These are phyloP conservation scores for Metaphire vulgaris DNA, from an alignment of 1,140 invertebrate genomes.

Conservation along the genomic window DNA sequence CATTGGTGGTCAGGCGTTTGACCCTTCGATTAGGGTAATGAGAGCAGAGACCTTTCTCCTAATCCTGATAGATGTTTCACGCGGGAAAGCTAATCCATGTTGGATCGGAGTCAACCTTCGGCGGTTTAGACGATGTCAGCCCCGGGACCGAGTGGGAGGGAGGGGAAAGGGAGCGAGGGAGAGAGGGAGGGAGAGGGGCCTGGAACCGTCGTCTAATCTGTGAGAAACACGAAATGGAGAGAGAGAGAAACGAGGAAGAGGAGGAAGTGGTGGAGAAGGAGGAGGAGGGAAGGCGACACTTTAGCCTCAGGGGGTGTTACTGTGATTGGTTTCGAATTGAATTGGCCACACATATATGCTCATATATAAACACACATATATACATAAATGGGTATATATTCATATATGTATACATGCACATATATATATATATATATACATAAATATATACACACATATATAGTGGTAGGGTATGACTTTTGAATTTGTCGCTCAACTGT, in stretches of 20 bases:
- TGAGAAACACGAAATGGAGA: neutral
- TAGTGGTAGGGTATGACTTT: too few relatives aligned
- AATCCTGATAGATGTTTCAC: too few relatives aligned
- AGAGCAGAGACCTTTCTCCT: too few relatives aligned
- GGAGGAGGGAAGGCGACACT: neutral
- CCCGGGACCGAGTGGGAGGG: too few relatives aligned
- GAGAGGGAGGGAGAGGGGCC: neutral
- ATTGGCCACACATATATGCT: neutral
- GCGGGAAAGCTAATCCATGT: too few relatives aligned
- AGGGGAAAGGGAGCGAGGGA: neutral
- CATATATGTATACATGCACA: slow-evolving; percentile 12
- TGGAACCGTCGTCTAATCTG: neutral
- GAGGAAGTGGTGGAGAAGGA: neutral
- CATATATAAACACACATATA: slow-evolving; percentile 1
- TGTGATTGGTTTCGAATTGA: neutral
- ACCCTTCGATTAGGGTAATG: too few relatives aligned
- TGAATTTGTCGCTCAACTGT: too few relatives aligned
- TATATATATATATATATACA: slow-evolving; percentile 16
- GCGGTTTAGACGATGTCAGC: too few relatives aligned
- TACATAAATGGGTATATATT: slow-evolving; percentile 4
- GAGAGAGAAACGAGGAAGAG: neutral
- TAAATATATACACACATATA: slow-evolving; percentile 15
- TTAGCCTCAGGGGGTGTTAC: neutral
- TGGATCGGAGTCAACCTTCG: too few relatives aligned
- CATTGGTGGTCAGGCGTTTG: too few relatives aligned